These are phyloP conservation scores for Parnassius mnemosyne DNA, from an alignment of 2,888 invertebrate genomes.

Conservation along the genomic window DNA sequence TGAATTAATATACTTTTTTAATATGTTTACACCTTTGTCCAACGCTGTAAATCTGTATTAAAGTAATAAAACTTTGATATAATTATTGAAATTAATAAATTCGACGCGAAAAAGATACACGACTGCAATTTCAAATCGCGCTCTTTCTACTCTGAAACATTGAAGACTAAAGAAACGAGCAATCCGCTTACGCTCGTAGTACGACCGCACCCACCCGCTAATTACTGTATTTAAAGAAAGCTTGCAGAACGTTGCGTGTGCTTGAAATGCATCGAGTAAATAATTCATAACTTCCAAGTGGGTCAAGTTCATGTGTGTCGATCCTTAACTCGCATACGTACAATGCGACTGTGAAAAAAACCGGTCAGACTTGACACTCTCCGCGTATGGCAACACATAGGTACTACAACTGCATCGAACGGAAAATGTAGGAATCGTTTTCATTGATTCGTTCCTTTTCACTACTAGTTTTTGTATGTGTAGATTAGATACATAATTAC, in stretches of 20 bases:
- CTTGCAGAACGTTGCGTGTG: slow-evolving; percentile 36
- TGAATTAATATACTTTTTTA: too few species aligned
- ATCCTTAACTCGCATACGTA: slow-evolving; percentile 22
- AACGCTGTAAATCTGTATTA: too few species aligned
- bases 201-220: slow-evolving; percentile 27
- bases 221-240: slow-evolving; percentile 38
- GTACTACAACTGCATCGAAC: slow-evolving; percentile 1
- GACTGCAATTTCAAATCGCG: too few species aligned
- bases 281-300: slow-evolving; percentile 57
- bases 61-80: too few species aligned
- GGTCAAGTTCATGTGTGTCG: slow-evolving; percentile 64
- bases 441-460: slow-evolving; percentile 13
- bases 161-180: too few species aligned
- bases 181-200: slow-evolving; percentile 25
- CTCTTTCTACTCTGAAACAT: too few species aligned
- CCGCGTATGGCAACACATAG: slow-evolving; percentile 2
- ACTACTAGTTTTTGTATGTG: slow-evolving; percentile 2
- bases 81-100: too few species aligned
- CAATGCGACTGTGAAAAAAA: slow-evolving; percentile 17
- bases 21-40: too few species aligned
- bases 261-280: slow-evolving; percentile 45
- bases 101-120: too few species aligned
- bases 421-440: slow-evolving; percentile 12
- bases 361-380: slow-evolving; percentile 21
- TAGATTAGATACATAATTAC: too few species aligned